These are phyloP conservation scores for Chelonus insularis DNA, from an alignment of 1,140 invertebrate genomes.

Conservation along the genomic window DNA sequence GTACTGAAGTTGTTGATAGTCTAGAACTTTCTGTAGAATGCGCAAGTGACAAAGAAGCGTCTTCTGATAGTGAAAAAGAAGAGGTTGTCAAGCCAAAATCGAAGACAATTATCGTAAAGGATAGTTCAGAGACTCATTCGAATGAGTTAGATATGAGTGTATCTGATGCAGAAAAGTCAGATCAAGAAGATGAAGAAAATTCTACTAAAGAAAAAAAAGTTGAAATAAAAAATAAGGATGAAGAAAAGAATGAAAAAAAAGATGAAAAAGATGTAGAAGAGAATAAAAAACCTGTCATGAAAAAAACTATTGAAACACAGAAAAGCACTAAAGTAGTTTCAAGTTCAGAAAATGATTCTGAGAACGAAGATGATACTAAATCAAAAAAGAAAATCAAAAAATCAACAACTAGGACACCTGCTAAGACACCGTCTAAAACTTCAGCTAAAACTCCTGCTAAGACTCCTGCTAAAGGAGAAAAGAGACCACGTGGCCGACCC, in stretches of 20 bases:
- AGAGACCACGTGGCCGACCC: constrained; percentile 33
- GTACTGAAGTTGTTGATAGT: constrained; percentile 47
- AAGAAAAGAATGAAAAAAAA: neutral
- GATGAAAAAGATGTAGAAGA: constrained; percentile 31
- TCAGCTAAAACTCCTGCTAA: constrained; percentile 34
- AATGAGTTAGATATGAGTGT: constrained; percentile 49
- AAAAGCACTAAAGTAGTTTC: constrained; percentile 42
- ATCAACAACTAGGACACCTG: too few species aligned
- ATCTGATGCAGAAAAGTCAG: constrained; percentile 39
- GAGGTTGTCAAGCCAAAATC: constrained; percentile 39
- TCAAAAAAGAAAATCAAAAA: constrained; percentile 40
- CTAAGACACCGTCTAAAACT: constrained; percentile 17
- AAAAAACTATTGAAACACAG: constrained; percentile 38
- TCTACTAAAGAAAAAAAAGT: constrained; percentile 16
- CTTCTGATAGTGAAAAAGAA: constrained; percentile 44
- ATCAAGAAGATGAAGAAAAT: constrained; percentile 28
- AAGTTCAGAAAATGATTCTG: constrained; percentile 42
- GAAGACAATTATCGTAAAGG: constrained; percentile 54
- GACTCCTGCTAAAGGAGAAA: constrained; percentile 17
- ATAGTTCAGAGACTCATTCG: constrained; percentile 49
- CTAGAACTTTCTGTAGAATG: constrained; percentile 54
- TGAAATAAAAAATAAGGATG: constrained; percentile 19
- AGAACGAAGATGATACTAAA: constrained; percentile 48
- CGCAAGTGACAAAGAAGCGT: constrained; percentile 53
- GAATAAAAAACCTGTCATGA: constrained; percentile 32